phyloP scores from a whole-genome alignment of 2,113 vertebrate genomes.

The Podarcis muralis region DNA sequence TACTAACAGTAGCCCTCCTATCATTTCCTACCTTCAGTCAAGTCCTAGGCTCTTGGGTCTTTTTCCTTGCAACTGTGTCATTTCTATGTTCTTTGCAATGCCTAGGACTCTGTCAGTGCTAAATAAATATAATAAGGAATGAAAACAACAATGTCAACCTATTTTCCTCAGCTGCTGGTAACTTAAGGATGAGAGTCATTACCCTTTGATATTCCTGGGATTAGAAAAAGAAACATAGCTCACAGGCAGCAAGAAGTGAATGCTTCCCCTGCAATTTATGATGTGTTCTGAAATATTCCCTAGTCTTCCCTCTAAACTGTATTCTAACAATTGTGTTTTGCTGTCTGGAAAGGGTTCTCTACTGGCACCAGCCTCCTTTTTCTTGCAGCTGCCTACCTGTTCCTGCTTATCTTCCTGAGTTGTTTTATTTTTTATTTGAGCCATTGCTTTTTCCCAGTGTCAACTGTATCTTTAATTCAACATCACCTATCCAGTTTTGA shows the following conservation, averaged over 20 bases:
- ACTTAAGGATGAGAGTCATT: not conserved
- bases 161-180: not conserved
- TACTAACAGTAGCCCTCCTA: not conserved
- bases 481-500: too few species aligned
- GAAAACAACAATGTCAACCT: not conserved
- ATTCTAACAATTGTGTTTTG: not conserved
- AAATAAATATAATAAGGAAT: not conserved
- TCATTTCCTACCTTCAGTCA: not conserved
- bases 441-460: too few species aligned
- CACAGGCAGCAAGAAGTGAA: not conserved
- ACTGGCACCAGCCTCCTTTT: too few species aligned
- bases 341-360: too few species aligned
- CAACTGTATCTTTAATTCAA: too few species aligned
- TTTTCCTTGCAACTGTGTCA: not conserved
- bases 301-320: not conserved
- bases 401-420: too few species aligned
- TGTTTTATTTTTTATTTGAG: too few species aligned
- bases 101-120: not conserved
- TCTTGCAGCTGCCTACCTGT: too few species aligned
- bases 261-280: slow-evolving; percentile 22
- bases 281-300: not conserved
- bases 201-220: not conserved
- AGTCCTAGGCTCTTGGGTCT: not conserved
- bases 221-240: not conserved
- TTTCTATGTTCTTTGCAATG: not conserved